These are phyloP conservation scores for Archips crataeganus DNA, from an alignment of 2,888 invertebrate species.

Conservation along the genomic window DNA sequence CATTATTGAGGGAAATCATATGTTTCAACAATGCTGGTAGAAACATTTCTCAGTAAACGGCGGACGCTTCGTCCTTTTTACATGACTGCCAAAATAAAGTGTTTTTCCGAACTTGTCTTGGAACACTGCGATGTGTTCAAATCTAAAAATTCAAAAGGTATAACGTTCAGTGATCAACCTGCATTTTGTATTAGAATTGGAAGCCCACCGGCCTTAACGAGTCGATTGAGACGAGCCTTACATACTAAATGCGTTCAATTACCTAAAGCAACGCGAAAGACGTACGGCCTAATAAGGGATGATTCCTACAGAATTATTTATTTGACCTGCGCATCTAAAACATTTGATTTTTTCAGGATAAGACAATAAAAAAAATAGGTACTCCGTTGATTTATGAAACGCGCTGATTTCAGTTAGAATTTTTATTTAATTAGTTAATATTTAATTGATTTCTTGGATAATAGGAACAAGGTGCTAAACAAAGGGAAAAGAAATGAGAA, in stretches of 20 bases:
- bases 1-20: too few species aligned
- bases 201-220: conserved; percentile 28
- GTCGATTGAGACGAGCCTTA: conserved; percentile 27
- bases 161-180: conserved; percentile 15
- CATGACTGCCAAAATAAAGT: background rate
- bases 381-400: too few species aligned
- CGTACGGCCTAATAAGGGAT: conserved; percentile 21
- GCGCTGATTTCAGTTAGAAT: too few species aligned
- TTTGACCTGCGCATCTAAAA: background rate
- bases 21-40: background rate
- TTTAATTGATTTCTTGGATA: too few species aligned
- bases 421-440: too few species aligned
- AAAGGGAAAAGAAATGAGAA: too few species aligned
- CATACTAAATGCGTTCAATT: conserved; percentile 32
- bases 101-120: background rate
- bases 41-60: background rate
- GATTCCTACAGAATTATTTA: conserved; percentile 18
- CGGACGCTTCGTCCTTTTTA: background rate
- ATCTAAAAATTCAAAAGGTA: conserved; percentile 30
- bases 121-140: background rate
- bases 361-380: too few species aligned
- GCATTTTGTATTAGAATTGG: conserved; percentile 32
- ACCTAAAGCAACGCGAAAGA: conserved; percentile 19
- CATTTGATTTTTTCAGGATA: background rate
- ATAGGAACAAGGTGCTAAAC: too few species aligned